Conservation (phyloP, 2,888 invertebrate genomes). For the Chamaedrilus cognettii region DNA sequence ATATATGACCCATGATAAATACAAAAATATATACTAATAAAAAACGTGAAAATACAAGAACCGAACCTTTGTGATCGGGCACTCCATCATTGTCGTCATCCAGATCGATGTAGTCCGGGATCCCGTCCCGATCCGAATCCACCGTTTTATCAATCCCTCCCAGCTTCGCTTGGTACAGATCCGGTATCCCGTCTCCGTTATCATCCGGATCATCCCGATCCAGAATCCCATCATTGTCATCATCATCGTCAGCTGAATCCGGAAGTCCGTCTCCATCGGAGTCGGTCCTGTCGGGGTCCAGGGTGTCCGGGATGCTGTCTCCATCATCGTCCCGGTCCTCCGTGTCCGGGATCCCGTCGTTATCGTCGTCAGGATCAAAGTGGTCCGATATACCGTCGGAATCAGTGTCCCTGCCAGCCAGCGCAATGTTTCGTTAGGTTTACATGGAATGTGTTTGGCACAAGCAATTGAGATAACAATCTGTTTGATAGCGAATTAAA, state of each 20-base stretch:
- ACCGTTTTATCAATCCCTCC: constrained; percentile 18
- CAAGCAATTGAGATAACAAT: too few relatives aligned
- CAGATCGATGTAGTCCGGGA: constrained; percentile 24
- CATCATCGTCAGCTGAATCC: constrained; percentile 21
- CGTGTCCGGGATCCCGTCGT: constrained; percentile 18
- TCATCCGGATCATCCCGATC: constrained; percentile 22
- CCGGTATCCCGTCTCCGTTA: constrained; percentile 25
- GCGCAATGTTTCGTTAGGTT: background rate
- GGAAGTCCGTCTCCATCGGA: constrained; percentile 28
- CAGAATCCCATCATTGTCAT: constrained; percentile 27
- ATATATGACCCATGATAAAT: too few relatives aligned
- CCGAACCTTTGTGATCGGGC: constrained; percentile 27
- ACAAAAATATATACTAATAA: too few relatives aligned
- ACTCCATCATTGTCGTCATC: constrained; percentile 33
- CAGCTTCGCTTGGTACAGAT: constrained; percentile 19
- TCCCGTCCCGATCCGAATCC: constrained; percentile 23
- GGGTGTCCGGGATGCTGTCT: constrained; percentile 22
- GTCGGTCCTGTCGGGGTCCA: constrained; percentile 24
- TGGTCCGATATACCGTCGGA: constrained; percentile 21
- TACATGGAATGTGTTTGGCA: too few relatives aligned
- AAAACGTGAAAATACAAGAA: too few relatives aligned
- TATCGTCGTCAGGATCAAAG: too few relatives aligned
- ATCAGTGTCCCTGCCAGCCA: constrained; percentile 22
- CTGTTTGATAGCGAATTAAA: too few relatives aligned
- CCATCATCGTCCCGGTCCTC: constrained; percentile 19